Evolutionary conservation across 2,797 vertebrate species (phyloP), one percentile per base, ranked within the genome.

Genomic region (Anableps anableps): DNA sequence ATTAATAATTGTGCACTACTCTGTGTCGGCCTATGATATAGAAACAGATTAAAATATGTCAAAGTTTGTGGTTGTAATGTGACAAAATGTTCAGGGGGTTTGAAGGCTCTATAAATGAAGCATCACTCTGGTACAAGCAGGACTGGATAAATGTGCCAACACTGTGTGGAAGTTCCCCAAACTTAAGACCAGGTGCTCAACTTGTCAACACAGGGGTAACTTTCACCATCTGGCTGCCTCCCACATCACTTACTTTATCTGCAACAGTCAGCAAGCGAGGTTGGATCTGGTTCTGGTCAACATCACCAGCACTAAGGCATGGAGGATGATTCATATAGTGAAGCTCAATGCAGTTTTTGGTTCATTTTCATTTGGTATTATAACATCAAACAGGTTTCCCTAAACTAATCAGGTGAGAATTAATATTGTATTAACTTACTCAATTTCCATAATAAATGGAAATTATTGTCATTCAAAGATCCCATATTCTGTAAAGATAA

Each of bases 81-180:
- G 60, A 34, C 60, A 34, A 62, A 62, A 2, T 62, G 16, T 71
- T 71, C 26, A 45, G 68, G 6, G 26, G 1, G 41, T 7, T 71
- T 71, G 2, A 16, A 70, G 5, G 41, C 26, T n/a, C 26, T 29
- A 29, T 29, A 81, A 85, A 84, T 88, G 72, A 81, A 72, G 77
- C 78, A 73, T 66, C 10, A 71, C 51, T 58, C 47, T 31, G 73
- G 75, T 80, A 70, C 84, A 78, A 86, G 82, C 86, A 81, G 74
- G 48, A 36, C 77, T 48, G 81, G 78, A 78, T 77, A 84, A 85
- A 82, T 86, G 62, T 80, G 78, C 80, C 80, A 75, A 86, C 83
- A 83, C 75, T 81, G 83, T 75, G 64, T 88, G 84, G 91, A 92
- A 89, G 75, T 86, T 83, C 89, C 89, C 80, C 77, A 48, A 50